Evolutionary conservation across 2,888 invertebrate genomes (phyloP), one percentile per base, ranked within the genome.

Genomic region (Colostygia pectinataria): DNA sequence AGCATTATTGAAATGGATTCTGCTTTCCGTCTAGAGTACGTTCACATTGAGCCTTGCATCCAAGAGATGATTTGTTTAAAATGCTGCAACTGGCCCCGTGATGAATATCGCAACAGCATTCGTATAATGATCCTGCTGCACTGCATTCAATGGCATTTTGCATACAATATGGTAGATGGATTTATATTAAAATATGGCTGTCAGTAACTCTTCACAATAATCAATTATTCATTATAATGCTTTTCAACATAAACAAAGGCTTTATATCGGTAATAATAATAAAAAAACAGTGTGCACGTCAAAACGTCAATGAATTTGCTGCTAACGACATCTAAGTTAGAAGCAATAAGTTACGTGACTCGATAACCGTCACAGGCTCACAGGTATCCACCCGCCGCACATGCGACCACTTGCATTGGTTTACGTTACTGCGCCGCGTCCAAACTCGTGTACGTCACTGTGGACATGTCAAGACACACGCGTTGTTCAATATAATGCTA

Each of bases 171-270:
- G 83, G 80, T 81, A 80, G 87, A 90, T 86, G 87, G 86, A 86
- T 90, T 88, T 88, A 87, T 89, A 90, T 88, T 89, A 88, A 89
- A 86, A 87, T 88, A 90, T 89, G 85, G 83, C 82, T 83, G 86
- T 88, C 88, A 89, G 78, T 79, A 74, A 77, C 84, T 85, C 84
- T 78, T 81, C 72, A 84, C 79, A 74, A 89, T 89, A 87, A 88
- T n/a, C n/a, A n/a, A 90, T 89, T 83, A 90, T 90, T 89, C 88
- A 89, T 86, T 80, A 82, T 74, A 85, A 86, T 87, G 86, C 86
- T 88, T 90, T 87, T 85, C 72, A 80, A 85, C 84, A 87, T 86
- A 6, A 6, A 83, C 84, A 83, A 80, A 84, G 73, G 25, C 53
- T 53, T n/a, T n/a, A n/a, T n/a, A n/a, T n/a, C n/a, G n/a, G n/a